These are phyloP conservation scores for Chouioia cunea DNA, from an alignment of 2,888 invertebrate species.

Conservation along the genomic window DNA sequence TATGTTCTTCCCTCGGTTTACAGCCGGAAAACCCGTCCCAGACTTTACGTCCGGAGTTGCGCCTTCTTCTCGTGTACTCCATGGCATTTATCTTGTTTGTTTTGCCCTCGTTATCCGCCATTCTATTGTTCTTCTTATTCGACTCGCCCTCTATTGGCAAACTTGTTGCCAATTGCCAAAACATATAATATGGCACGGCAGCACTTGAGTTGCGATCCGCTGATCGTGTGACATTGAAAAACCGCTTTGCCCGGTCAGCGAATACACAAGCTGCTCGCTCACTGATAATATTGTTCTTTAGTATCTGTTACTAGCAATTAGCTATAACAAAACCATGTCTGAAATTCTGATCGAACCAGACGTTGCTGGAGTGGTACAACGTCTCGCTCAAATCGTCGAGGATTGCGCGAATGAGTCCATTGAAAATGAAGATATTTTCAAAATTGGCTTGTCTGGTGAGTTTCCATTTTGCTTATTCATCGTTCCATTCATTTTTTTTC, in stretches of 20 bases:
- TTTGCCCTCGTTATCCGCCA: too few relatives aligned
- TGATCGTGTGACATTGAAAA: slow-evolving; percentile 11
- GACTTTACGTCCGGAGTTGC: too few relatives aligned
- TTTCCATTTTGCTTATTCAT: slow-evolving; percentile 47
- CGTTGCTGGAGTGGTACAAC: slow-evolving; percentile 69
- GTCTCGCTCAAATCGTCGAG: slow-evolving; percentile 75
- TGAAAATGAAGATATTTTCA: slow-evolving; percentile 75
- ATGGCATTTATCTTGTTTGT: too few relatives aligned
- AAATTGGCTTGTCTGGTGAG: slow-evolving; percentile 83
- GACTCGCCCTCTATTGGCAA: too few relatives aligned
- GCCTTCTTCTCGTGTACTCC: too few relatives aligned
- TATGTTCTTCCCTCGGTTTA: too few relatives aligned
- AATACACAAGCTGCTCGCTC: neutral
- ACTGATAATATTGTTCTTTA: neutral
- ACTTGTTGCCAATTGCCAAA: too few relatives aligned
- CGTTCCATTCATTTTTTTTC: neutral
- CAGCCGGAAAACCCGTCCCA: too few relatives aligned
- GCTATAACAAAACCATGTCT: slow-evolving; percentile 48
- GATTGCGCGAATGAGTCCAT: slow-evolving; percentile 77
- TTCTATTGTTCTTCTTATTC: too few relatives aligned
- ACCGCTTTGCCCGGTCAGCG: neutral
- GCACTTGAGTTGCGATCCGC: too few relatives aligned
- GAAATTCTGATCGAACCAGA: slow-evolving; percentile 57
- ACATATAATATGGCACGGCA: too few relatives aligned
- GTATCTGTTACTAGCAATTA: neutral